Evolutionary conservation across 2,888 invertebrate genomes (phyloP).

Genomic region (Colostygia pectinataria): DNA sequence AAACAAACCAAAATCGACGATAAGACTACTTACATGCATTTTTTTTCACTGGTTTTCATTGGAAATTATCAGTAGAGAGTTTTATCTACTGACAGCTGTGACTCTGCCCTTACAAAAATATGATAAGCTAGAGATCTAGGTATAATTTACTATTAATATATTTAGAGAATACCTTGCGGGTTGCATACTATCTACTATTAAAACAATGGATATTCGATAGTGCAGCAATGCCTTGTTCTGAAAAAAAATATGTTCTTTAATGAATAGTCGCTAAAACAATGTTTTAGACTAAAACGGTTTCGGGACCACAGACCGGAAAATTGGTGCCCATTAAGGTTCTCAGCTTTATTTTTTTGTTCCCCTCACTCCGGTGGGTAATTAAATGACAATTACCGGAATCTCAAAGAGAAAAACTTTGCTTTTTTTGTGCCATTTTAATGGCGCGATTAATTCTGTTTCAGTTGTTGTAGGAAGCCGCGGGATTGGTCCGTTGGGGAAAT

Average conservation of each 20-base stretch:
- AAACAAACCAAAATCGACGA: too few species aligned
- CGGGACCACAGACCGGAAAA: constrained; percentile 58
- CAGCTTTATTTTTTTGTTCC: constrained; percentile 58
- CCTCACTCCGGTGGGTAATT: constrained; percentile 61
- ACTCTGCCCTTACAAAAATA: too few species aligned
- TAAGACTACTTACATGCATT: too few species aligned
- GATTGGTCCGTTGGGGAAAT: constrained; percentile 8
- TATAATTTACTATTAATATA: too few species aligned
- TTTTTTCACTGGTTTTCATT: too few species aligned
- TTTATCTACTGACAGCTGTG: too few species aligned
- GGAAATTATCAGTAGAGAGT: too few species aligned
- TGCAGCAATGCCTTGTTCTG: background rate
- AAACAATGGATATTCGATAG: background rate
- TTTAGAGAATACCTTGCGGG: too few species aligned
- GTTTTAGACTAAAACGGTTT: constrained; percentile 49
- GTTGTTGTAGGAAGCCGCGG: constrained; percentile 16
- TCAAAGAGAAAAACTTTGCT: constrained; percentile 45
- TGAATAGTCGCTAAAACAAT: constrained; percentile 51
- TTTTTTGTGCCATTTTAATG: constrained; percentile 44
- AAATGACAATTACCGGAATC: constrained; percentile 74
- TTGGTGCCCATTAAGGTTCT: constrained; percentile 63
- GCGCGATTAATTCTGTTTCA: constrained; percentile 33
- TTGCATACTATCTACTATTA: too few species aligned
- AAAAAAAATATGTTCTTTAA: constrained; percentile 37
- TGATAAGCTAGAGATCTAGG: too few species aligned